Percentiles rank a stretch among this genome's conserved stretches.
Evolutionary conservation across 2,888 invertebrate genomes (phyloP).

Genomic region (Encarsia formosa): DNA sequence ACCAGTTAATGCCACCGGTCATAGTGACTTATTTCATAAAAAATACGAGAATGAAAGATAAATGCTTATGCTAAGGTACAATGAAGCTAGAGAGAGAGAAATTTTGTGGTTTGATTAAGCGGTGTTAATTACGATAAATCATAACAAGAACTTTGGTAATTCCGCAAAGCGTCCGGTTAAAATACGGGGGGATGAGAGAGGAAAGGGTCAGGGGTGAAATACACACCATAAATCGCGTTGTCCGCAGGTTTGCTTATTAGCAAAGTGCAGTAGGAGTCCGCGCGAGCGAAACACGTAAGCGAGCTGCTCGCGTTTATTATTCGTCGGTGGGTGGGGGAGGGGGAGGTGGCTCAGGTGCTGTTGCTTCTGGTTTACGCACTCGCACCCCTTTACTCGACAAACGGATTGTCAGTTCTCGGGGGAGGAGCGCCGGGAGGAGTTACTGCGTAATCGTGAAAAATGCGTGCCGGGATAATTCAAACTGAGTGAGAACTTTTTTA

Average conservation of each 20-base stretch:
- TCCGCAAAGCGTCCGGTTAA: conserved; percentile 1
- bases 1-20: too few relatives aligned
- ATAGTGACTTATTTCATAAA: too few relatives aligned
- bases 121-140: conserved; percentile 23
- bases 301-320: conserved; percentile 18
- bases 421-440: too few relatives aligned
- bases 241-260: conserved; percentile 16
- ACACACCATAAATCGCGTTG: conserved; percentile 1
- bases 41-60: too few relatives aligned
- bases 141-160: conserved; percentile 1
- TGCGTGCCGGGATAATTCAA: too few relatives aligned
- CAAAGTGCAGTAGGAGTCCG: conserved; percentile 16
- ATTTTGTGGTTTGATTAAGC: too few relatives aligned
- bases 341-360: conserved; percentile 16
- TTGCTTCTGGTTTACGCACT: neutral
- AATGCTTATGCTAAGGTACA: too few relatives aligned
- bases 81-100: too few relatives aligned
- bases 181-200: conserved; percentile 10
- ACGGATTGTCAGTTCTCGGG: too few relatives aligned
- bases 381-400: neutral
- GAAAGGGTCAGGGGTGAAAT: neutral
- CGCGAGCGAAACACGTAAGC: conserved; percentile 2
- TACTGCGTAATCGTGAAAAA: too few relatives aligned
- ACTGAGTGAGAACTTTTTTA: too few relatives aligned
- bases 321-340: neutral